Evolutionary conservation across 2,888 invertebrate species (phyloP), one percentile per base, ranked within the genome.

Genomic region (Eudemis profundana): DNA sequence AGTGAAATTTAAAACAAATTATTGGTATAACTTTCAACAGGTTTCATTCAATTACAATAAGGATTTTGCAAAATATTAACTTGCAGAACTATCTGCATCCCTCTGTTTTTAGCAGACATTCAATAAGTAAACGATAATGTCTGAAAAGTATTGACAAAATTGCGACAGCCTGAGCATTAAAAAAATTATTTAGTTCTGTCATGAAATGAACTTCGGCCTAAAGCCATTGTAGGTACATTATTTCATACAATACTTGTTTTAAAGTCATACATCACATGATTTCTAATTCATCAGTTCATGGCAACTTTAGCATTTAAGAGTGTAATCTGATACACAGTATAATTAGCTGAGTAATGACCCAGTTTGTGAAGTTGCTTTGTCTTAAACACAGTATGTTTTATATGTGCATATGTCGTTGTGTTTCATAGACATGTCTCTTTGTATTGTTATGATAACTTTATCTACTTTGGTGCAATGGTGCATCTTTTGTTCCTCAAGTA

Each of bases 281-380:
- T 64, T 64, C 64, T 64, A 64, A 44, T 51, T 51, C 17, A 4
- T 7, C 57, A 46, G 36, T 50, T 57, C 49, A 57, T 50, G 33
- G 57, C 12, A 50, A 56, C 40, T 23, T 27, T 8, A 10, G n/a
- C 21, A 29, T 1, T n/a, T n/a, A 2, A 17, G 23, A 14, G 12
- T 44, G 64, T 51, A 64, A 59, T 51, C 14, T 10, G 27, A 64
- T 64, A 64, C 57, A 23, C 4, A 57, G 51, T 65, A 46, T 65
- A 65, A 65, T 65, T 65, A 65, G 60, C 47, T 53, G 53, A 60
- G 14, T 65, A 53, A 60, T 65, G 65, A 65, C 65, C 65, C 14
- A 65, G 29, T 53, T 65, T 38, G 7, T 15, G 12, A 19, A 27
- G 14, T 56, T 56, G 49, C 66, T 62, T 61, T 66, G 62, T 62